Percentiles rank a stretch among this genome's conserved stretches.
Conservation (phyloP, 2,113 vertebrate species). For the Conger conger region DNA sequence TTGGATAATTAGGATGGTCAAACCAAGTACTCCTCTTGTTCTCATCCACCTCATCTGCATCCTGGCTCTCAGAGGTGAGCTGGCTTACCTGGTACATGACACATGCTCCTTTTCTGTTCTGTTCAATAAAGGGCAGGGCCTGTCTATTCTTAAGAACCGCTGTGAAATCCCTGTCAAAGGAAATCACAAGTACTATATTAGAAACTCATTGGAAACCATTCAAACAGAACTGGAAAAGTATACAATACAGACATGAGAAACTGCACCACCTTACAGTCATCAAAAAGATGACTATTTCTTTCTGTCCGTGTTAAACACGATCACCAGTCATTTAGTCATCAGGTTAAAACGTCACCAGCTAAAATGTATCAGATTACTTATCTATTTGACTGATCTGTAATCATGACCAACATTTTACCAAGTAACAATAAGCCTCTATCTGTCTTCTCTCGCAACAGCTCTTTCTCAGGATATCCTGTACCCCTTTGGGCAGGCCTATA, state of each 20-base stretch:
- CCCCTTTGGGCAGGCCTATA: slow-evolving; percentile 67
- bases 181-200: background rate
- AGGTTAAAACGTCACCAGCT: slow-evolving; percentile 11
- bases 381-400: background rate
- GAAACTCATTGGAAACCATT: background rate
- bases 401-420: slow-evolving; percentile 16
- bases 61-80: slow-evolving; percentile 62
- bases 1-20: slow-evolving; percentile 67
- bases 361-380: slow-evolving; percentile 4
- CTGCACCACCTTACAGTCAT: background rate
- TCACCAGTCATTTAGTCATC: slow-evolving; percentile 7
- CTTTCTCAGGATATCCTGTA: slow-evolving; percentile 79
- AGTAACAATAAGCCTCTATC: slow-evolving; percentile 7
- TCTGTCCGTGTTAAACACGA: slow-evolving; percentile 1
- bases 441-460: slow-evolving; percentile 59
- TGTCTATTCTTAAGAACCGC: background rate
- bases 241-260: slow-evolving; percentile 2
- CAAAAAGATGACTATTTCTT: background rate
- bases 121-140: background rate
- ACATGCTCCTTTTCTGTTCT: slow-evolving; percentile 31
- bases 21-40: slow-evolving; percentile 64
- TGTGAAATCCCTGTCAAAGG: background rate
- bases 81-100: slow-evolving; percentile 13
- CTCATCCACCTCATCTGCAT: slow-evolving; percentile 68
- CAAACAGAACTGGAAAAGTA: background rate